These are phyloP conservation scores for Porites lobata DNA, from an alignment of 92 coral and sea anemone species.

Conservation along the genomic window DNA sequence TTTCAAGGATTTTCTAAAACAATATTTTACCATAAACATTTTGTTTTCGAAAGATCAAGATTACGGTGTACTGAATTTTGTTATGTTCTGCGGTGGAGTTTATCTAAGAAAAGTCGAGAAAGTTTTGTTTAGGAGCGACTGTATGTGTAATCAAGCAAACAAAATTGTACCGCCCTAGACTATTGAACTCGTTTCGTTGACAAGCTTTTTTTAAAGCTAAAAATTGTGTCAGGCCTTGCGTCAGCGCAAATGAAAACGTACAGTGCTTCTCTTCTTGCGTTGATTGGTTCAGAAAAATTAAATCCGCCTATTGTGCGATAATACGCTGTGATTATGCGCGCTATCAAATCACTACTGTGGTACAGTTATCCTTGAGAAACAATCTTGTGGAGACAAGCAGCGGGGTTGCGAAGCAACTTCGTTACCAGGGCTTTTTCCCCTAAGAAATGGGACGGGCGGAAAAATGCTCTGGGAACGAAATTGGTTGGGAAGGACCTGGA, in stretches of 20 bases:
- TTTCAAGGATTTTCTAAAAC: neutral
- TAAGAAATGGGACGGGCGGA: no score
- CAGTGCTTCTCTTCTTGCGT: neutral
- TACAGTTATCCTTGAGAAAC: no score
- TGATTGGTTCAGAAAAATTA: neutral
- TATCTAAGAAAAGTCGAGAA: neutral
- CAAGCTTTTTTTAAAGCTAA: neutral
- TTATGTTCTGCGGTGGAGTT: neutral
- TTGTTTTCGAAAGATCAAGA: neutral
- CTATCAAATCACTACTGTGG: no score
- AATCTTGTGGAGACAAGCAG: no score
- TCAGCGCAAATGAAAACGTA: neutral
- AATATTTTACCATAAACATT: slow-evolving; percentile 12
- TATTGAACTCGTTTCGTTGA: neutral
- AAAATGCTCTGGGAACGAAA: no score
- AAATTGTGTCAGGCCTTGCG: neutral
- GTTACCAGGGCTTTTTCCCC: no score
- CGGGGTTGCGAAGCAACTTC: no score
- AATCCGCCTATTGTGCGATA: neutral
- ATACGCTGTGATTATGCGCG: no score
- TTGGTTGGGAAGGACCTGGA: no score
- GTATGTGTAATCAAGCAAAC: no score
- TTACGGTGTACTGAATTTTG: neutral
- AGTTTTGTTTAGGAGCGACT: neutral
- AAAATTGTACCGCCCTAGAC: neutral